Evolutionary conservation across 1,140 invertebrate species (phyloP), one percentile per base, ranked within the genome.

Genomic region (Aphidius gifuensis): DNA sequence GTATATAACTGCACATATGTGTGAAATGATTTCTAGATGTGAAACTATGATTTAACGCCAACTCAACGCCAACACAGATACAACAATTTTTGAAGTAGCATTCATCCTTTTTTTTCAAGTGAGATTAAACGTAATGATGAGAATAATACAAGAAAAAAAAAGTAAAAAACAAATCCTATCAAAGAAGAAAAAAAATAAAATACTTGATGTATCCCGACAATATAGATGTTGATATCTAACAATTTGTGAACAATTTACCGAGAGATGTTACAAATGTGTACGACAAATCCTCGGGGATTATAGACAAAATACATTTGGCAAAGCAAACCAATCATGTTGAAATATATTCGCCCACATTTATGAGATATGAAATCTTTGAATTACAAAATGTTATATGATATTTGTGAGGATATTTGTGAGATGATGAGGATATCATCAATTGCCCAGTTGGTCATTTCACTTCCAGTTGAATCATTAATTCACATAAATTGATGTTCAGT

Each of bases 221-320:
- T 32, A 51, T 9, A 32, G 42, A 45, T 9, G 39, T 68, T 64
- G 69, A 72, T 75, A 77, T 76, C 73, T 74, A 76, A 70, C 74
- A 68, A 69, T 76, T 76, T 70, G 74, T 74, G 74, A 74, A 76
- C 74, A 74, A 74, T 77, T 75, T 74, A 71, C 70, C 71, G 69
- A 69, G 71, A 70, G 66, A 70, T 71, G 75, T 32, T 4, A 16
- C 1, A 77, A 76, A 78, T 75, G 70, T 77, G 77, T 78, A 76
- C 75, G 74, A 75, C 76, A 79, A 79, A 79, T 78, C 77, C 76
- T 72, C 71, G 56, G 77, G 74, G 77, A 78, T 79, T 78, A 78
- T 74, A 71, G 69, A 23, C 32, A 32, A 32, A 16, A n/a, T 38
- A 47, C 56, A 44, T 42, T 39, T 42, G 51, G 38, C 51, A 47